These are phyloP conservation scores for Festucalex cinctus DNA, from an alignment of 2,113 vertebrate genomes.

Conservation along the genomic window DNA sequence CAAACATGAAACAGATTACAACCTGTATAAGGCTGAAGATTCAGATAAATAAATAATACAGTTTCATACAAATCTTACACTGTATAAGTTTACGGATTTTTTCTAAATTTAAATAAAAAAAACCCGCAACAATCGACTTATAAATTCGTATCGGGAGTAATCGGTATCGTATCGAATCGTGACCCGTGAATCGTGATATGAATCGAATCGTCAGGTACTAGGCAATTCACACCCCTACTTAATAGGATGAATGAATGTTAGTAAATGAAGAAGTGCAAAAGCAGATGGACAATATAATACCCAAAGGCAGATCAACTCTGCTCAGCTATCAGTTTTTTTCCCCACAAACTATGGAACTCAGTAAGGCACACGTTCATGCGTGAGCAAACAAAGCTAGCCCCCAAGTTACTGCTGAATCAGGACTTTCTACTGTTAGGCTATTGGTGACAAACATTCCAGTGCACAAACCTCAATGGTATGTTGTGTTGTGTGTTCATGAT, in stretches of 20 bases:
- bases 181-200: too few relatives aligned
- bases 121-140: too few relatives aligned
- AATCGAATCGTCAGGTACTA: too few relatives aligned
- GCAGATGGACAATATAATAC: background rate
- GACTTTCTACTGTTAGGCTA: constrained; percentile 61
- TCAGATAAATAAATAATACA: too few relatives aligned
- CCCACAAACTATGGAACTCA: constrained; percentile 20
- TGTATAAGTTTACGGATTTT: too few relatives aligned
- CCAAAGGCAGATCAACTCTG: background rate
- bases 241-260: background rate
- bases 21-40: too few relatives aligned
- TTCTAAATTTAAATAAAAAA: too few relatives aligned
- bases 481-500: background rate
- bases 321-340: constrained; percentile 36
- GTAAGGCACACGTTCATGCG: background rate
- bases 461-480: constrained; percentile 46
- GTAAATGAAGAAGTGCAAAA: background rate
- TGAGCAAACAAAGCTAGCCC: constrained; percentile 31
- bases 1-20: too few relatives aligned
- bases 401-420: constrained; percentile 55
- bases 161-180: too few relatives aligned
- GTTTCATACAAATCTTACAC: too few relatives aligned
- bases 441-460: constrained; percentile 33
- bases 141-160: too few relatives aligned
- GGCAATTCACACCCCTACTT: too few relatives aligned